Conservation (phyloP, 1,140 invertebrate genomes). For the Phthorimaea operculella region DNA sequence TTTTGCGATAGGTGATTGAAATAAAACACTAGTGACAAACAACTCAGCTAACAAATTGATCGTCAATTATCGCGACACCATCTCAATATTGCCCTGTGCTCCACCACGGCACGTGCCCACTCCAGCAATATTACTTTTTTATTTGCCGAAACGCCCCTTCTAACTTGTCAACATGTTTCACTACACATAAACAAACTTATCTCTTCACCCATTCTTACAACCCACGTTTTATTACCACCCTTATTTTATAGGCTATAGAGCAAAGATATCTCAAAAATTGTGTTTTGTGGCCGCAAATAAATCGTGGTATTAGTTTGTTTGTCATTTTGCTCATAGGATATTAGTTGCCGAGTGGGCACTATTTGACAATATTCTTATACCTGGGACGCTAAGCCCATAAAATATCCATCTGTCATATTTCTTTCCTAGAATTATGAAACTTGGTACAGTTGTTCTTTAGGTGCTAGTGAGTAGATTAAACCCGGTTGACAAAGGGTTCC, state of each 20-base stretch:
- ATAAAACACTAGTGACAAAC: neutral
- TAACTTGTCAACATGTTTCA: conserved; percentile 59
- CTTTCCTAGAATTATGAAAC: too few relatives aligned
- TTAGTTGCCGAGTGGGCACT: conserved; percentile 46
- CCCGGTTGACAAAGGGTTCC: too few relatives aligned
- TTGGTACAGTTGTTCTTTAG: too few relatives aligned
- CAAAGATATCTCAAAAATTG: too few relatives aligned
- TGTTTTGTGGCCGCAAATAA: conserved; percentile 12
- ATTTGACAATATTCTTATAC: conserved; percentile 52
- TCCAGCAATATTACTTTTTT: conserved; percentile 55
- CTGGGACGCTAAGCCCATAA: too few relatives aligned
- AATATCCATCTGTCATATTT: too few relatives aligned
- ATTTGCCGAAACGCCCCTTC: conserved; percentile 51
- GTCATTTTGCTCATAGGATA: conserved; percentile 53
- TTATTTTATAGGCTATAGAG: too few relatives aligned
- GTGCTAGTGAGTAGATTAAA: too few relatives aligned
- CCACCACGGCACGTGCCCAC: conserved; percentile 36
- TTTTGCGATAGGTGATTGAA: too few relatives aligned
- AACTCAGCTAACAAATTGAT: conserved; percentile 42
- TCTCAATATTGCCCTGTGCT: conserved; percentile 23
- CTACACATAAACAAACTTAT: conserved; percentile 6
- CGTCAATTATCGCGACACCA: conserved; percentile 52
- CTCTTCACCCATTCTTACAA: conserved; percentile 14
- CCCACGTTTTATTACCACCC: neutral
- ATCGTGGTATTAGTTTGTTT: conserved; percentile 31